Evolutionary conservation across 2,888 invertebrate species (phyloP).

Genomic region (Parthenolecanium corni): DNA sequence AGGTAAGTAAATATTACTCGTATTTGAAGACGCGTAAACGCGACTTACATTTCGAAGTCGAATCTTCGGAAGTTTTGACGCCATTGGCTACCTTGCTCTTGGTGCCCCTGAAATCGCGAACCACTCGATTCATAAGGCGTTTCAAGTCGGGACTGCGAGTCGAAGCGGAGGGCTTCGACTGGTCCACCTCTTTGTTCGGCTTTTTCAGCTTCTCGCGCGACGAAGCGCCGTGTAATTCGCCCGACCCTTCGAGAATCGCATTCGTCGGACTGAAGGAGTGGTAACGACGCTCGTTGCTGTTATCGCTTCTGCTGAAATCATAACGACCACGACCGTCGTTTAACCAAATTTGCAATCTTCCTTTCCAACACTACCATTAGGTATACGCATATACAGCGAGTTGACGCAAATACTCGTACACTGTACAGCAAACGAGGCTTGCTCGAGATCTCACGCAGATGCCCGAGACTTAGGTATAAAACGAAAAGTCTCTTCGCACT

Average conservation of each 20-base stretch:
- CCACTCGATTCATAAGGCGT: conserved; percentile 26
- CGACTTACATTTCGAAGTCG: conserved; percentile 17
- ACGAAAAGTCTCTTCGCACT: too few species aligned
- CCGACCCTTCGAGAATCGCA: conserved; percentile 13
- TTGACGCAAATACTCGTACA: too few species aligned
- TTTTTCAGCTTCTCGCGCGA: conserved; percentile 12
- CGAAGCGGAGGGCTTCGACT: conserved; percentile 16
- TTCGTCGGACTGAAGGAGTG: conserved; percentile 12
- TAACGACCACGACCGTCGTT: too few species aligned
- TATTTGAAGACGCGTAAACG: too few species aligned
- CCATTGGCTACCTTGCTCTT: conserved; percentile 24
- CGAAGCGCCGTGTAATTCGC: conserved; percentile 9
- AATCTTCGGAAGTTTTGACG: conserved; percentile 15
- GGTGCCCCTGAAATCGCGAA: conserved; percentile 22
- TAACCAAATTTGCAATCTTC: too few species aligned
- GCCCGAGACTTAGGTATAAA: too few species aligned
- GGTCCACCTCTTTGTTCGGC: conserved; percentile 10
- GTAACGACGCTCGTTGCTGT: conserved; percentile 2
- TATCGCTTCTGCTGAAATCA: conserved; percentile 5
- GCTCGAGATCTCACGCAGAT: too few species aligned
- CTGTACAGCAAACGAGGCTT: too few species aligned
- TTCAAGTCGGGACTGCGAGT: conserved; percentile 24
- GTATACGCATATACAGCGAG: too few species aligned
- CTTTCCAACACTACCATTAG: too few species aligned
- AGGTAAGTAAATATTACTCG: neutral